Evolutionary conservation across 37 sponge, comb jelly and placozoan genomes (phyloP).

Genomic region (Chondrilla cf. caribensis): DNA sequence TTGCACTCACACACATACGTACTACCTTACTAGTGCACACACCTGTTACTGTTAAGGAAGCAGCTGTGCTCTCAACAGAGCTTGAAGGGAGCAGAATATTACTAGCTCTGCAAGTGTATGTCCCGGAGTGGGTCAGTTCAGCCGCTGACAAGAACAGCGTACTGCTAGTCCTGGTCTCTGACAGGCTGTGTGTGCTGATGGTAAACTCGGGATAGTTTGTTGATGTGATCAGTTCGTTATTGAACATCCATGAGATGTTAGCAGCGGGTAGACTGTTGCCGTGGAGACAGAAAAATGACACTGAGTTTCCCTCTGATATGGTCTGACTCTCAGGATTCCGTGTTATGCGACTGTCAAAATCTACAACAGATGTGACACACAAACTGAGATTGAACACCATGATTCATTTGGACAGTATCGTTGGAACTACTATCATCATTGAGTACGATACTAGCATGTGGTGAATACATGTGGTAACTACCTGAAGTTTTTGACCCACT

Average conservation of each 20-base stretch:
- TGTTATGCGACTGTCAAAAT: conserved; percentile 26
- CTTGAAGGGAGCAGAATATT: conserved; percentile 7
- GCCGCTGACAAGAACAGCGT: conserved; percentile 19
- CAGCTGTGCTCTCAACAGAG: conserved; percentile 25
- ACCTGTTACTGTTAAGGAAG: conserved; percentile 49
- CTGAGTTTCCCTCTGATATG: conserved; percentile 22
- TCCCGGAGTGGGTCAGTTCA: conserved; percentile 29
- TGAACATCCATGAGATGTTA: conserved; percentile 38
- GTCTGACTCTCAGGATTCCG: conserved; percentile 39
- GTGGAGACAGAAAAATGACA: conserved; percentile 57
- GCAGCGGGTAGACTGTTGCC: conserved; percentile 62
- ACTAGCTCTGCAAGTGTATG: conserved; percentile 47
- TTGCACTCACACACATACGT: too few relatives aligned
- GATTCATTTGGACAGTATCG: neutral
- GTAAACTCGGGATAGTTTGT: neutral
- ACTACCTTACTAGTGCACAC: neutral
- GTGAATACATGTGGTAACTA: too few relatives aligned
- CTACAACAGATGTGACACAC: conserved; percentile 22
- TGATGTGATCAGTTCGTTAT: neutral
- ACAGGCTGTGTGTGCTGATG: neutral
- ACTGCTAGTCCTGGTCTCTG: neutral
- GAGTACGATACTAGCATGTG: too few relatives aligned
- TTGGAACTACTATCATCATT: neutral
- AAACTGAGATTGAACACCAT: neutral
- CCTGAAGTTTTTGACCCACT: too few relatives aligned